These are phyloP conservation scores for Cryptocephalus primarius DNA, from an alignment of 2,888 invertebrate species.

Conservation along the genomic window DNA sequence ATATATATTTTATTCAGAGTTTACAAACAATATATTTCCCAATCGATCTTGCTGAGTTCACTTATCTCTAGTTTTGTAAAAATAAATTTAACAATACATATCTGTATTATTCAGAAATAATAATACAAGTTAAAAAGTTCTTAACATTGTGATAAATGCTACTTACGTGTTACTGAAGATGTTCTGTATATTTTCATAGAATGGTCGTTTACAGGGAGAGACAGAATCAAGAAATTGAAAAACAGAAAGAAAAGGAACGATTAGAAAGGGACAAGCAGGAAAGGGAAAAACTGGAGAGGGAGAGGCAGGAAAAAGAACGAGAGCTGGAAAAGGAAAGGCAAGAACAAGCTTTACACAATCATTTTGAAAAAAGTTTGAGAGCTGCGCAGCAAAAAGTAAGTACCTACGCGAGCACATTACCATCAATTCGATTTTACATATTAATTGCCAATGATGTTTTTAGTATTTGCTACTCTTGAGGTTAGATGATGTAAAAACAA, in stretches of 20 bases:
- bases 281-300: constrained; percentile 28
- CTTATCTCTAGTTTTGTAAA: too few species aligned
- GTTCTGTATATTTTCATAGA: too few species aligned
- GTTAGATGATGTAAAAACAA: constrained; percentile 8
- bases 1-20: too few species aligned
- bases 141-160: too few species aligned
- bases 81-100: too few species aligned
- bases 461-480: constrained; percentile 16
- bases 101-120: too few species aligned
- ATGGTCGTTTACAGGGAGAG: constrained; percentile 19
- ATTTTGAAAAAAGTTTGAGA: constrained; percentile 80
- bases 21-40: too few species aligned
- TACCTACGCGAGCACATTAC: neutral
- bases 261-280: constrained; percentile 32
- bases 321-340: constrained; percentile 46
- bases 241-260: constrained; percentile 43
- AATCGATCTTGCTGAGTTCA: too few species aligned
- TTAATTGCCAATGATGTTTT: constrained; percentile 8
- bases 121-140: too few species aligned
- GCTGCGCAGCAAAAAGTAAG: constrained; percentile 67
- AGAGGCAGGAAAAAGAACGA: constrained; percentile 34
- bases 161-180: too few species aligned
- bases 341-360: constrained; percentile 68
- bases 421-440: neutral
- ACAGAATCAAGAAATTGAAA: constrained; percentile 55